phyloP scores from a whole-genome alignment of 2,888 invertebrate genomes.

The Nymphalis c-album region DNA sequence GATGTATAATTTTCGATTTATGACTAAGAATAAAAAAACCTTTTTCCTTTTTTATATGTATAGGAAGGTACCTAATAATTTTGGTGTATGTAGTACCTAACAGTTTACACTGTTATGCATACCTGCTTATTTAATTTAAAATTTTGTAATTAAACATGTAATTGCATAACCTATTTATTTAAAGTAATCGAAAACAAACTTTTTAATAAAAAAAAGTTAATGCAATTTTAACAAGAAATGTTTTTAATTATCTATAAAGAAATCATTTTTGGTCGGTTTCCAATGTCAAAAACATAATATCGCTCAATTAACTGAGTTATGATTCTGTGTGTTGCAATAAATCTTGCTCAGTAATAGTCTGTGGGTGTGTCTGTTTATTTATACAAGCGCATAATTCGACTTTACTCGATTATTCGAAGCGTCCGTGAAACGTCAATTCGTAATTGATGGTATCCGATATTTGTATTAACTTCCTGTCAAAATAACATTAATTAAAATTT shows the following conservation, averaged over 20 bases:
- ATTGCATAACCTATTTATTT: too few relatives aligned
- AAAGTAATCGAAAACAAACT: too few relatives aligned
- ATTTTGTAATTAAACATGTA: too few relatives aligned
- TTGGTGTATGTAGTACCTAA: too few relatives aligned
- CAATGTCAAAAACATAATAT: constrained; percentile 29
- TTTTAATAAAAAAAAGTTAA: background rate
- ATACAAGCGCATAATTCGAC: constrained; percentile 10
- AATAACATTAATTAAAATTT: background rate
- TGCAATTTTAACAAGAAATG: background rate
- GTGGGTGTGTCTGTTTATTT: constrained; percentile 18
- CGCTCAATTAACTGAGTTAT: constrained; percentile 29
- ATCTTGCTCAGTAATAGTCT: constrained; percentile 18
- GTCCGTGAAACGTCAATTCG: constrained; percentile 7
- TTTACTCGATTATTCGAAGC: constrained; percentile 4
- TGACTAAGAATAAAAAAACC: too few relatives aligned
- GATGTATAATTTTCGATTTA: too few relatives aligned
- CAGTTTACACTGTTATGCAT: too few relatives aligned
- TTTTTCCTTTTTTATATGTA: too few relatives aligned
- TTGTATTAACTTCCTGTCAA: background rate
- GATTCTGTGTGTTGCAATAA: constrained; percentile 19
- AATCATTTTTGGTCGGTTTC: constrained; percentile 27
- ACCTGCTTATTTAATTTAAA: too few relatives aligned
- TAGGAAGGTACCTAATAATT: too few relatives aligned
- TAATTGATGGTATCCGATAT: constrained; percentile 1
- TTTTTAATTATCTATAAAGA: constrained; percentile 17